phyloP scores from a whole-genome alignment of 2,888 invertebrate species.

The Zaprionus lineosus region DNA sequence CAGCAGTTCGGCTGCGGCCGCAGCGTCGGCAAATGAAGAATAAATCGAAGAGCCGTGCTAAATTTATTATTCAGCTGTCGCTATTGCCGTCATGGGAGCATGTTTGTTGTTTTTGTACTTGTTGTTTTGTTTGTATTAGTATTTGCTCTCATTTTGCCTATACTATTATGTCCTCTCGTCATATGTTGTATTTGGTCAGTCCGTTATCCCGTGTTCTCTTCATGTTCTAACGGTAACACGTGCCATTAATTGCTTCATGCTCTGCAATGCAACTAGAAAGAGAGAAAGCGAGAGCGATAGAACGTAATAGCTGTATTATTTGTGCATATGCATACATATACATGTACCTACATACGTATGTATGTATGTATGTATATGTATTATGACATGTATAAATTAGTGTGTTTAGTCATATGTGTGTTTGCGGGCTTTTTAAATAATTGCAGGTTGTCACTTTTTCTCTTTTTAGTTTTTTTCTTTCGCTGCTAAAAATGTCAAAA shows the following conservation, averaged over 20 bases:
- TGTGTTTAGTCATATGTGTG: too few relatives aligned
- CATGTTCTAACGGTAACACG: conserved; percentile 58
- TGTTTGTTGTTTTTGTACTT: conserved; percentile 9
- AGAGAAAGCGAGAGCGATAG: neutral
- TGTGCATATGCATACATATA: neutral
- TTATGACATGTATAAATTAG: too few relatives aligned
- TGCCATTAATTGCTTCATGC: conserved; percentile 62
- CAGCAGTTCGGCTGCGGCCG: too few relatives aligned
- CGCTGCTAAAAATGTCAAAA: conserved; percentile 31
- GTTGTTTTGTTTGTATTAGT: conserved; percentile 8
- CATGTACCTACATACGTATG: neutral
- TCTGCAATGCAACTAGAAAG: conserved; percentile 11
- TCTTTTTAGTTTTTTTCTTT: conserved; percentile 4
- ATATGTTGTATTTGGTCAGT: conserved; percentile 8
- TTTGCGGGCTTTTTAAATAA: conserved; percentile 44
- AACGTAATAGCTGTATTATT: conserved; percentile 1
- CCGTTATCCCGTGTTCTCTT: conserved; percentile 20
- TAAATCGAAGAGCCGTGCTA: conserved; percentile 74
- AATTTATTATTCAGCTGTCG: conserved; percentile 72
- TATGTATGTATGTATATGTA: neutral
- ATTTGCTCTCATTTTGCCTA: conserved; percentile 25
- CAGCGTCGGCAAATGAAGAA: conserved; percentile 18
- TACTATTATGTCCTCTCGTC: conserved; percentile 12
- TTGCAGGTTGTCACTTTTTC: conserved; percentile 31
- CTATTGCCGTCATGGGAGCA: conserved; percentile 44